phyloP scores from a whole-genome alignment of 1,140 invertebrate species.

The Heliconius eleuchia region DNA sequence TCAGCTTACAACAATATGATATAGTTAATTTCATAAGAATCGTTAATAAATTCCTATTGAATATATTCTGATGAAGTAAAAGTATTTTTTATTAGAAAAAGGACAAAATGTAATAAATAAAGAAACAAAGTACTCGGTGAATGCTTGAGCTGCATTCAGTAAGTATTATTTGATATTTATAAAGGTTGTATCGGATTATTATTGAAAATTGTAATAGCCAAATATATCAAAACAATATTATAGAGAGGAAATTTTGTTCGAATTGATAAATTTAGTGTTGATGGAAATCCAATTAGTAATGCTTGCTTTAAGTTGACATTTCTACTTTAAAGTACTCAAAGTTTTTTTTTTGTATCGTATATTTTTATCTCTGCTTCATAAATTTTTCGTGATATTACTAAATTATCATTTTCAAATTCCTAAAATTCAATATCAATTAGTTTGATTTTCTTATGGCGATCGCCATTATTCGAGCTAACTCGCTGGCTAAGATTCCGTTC shows the following conservation, averaged over 20 bases:
- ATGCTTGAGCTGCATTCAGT: neutral
- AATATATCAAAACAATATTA: neutral
- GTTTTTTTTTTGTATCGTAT: neutral
- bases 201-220: constrained; percentile 21
- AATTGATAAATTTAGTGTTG: neutral
- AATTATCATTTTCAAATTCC: neutral
- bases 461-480: neutral
- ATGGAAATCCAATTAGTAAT: neutral
- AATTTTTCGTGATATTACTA: neutral
- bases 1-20: constrained; percentile 14
- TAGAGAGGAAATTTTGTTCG: neutral
- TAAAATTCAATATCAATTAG: neutral
- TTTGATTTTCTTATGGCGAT: neutral
- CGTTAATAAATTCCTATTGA: constrained; percentile 18
- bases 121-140: neutral
- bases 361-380: neutral
- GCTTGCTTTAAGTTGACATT: neutral
- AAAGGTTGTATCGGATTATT: constrained; percentile 6
- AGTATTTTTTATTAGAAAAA: constrained; percentile 22
- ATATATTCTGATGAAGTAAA: constrained; percentile 6
- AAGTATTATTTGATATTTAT: constrained; percentile 11
- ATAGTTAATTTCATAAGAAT: neutral
- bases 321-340: neutral
- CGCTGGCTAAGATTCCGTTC: neutral
- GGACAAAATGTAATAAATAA: constrained; percentile 17